Evolutionary conservation across 2,888 invertebrate genomes (phyloP), one percentile per base, ranked within the genome.

Genomic region (Chrysodeixis includens): DNA sequence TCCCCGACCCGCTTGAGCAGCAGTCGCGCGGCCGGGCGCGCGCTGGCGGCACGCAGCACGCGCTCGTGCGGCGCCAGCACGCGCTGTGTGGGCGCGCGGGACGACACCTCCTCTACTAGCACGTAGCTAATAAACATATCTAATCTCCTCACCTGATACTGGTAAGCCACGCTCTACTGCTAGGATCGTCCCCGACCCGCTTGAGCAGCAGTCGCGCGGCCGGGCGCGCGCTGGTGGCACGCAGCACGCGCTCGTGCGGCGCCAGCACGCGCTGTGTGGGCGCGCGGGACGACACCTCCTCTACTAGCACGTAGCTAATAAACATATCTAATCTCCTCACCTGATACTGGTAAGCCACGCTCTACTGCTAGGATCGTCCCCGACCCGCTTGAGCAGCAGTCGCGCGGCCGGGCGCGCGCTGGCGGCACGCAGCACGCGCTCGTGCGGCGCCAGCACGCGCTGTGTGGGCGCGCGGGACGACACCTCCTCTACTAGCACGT

Each of bases 311-410:
- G n/a, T n/a, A n/a, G n/a, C n/a, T n/a, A n/a, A n/a, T n/a, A n/a
- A n/a, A n/a, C n/a, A n/a, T n/a, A n/a, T n/a, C n/a, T n/a, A n/a
- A n/a, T n/a, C 20, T 22, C 12, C 56, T 69, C 71, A 95, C 75
- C 97, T 92, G 67, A 99, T 98, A 16, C 98, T 98, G 0, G 98
- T 98, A 16, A 99, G 93, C 98, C 99, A 99, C 0, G 99, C 99
- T 55, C 99, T 92, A 78, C 98, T 98, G 86, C 98, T 98, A 0
- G 99, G 99, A 86, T 99, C 99, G 81, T 98, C 98, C 0, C 98
- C 98, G 71, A 98, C 97, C 68, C 98, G 96, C 86, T 98, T 98
- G 66, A 99, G 93, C 68, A 98, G 96, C 85, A 99, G 97, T 60
- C 97, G 95, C 0, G 98, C 97, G n/a, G n/a, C n/a, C n/a, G n/a